phyloP scores from a whole-genome alignment of 2,113 vertebrate species.

The Brienomyrus longianalis region DNA sequence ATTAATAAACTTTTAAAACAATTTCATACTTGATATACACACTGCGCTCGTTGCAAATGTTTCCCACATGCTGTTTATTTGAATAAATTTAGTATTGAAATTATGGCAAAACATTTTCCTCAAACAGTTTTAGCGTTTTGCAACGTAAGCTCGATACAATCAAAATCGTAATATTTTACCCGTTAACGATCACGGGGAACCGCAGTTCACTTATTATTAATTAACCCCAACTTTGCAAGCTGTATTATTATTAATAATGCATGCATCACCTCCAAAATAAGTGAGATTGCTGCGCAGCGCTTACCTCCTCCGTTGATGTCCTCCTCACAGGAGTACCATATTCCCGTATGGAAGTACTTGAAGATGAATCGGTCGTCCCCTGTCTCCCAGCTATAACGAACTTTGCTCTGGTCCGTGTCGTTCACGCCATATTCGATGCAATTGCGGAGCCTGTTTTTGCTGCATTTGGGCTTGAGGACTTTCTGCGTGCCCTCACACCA shows the following conservation, averaged over 20 bases:
- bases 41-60: not conserved
- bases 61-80: not conserved
- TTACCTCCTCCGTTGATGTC: slow-evolving; percentile 80
- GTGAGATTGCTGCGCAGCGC: slow-evolving; percentile 30
- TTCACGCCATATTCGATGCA: slow-evolving; percentile 82
- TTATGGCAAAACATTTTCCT: not conserved
- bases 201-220: not conserved
- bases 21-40: not conserved
- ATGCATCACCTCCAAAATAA: not conserved
- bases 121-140: not conserved
- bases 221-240: not conserved
- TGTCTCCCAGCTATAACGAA: slow-evolving; percentile 90
- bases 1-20: not conserved
- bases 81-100: not conserved
- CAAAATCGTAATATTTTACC: not conserved
- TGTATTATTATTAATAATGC: not conserved
- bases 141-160: not conserved
- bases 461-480: slow-evolving; percentile 62
- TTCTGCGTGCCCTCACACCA: slow-evolving; percentile 90
- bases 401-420: slow-evolving; percentile 69
- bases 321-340: slow-evolving; percentile 90
- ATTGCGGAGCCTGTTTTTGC: slow-evolving; percentile 64
- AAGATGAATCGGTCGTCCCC: slow-evolving; percentile 86
- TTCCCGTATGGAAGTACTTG: slow-evolving; percentile 84
- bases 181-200: not conserved